Evolutionary conservation across 2,113 vertebrate genomes (phyloP), one percentile per base, ranked within the genome.

Genomic region (Muntiacus muntjak): DNA sequence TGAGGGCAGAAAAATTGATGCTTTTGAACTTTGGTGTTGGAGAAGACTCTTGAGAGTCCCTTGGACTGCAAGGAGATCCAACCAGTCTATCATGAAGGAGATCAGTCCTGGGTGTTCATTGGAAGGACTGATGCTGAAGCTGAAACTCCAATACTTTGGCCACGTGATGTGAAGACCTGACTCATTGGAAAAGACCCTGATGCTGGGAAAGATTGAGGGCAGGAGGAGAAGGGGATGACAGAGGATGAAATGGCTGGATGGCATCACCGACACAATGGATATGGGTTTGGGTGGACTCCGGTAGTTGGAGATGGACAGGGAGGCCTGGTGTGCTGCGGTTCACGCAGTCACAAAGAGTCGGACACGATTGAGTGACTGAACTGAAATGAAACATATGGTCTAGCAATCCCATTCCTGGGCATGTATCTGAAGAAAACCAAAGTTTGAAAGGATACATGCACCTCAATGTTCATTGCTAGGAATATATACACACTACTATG

Each of bases 321-420:
- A n/a, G 62, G 33, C 33, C 62, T 67, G 62, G 62, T 8, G 1
- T 67, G 62, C 33, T 67, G 62, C 0, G 0, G 33, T n/a, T 50
- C 47, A 50, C 14, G 12, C 47, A 50, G 47, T 50, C 3, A 1
- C 47, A 50, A 64, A 67, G 62, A 10, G 33, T n/a, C 7, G 2
- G 62, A n/a, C 16, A n/a, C 1, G 7, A 64, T 7, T 64, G 15
- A 33, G 15, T 0, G 0, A 64, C 14, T 64, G 15, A 64, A n/a
- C 30, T 33, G 14, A 64, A 16, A 30, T 64, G 30, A 33, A 64
- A 28, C 45, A 21, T 81, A 33, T 33, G 28, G 50, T 50, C 28
- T 30, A 19, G 16, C 45, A 81, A 81, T 81, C 78, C 16, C 78
- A 33, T 19, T 81, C 16, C 78, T 81, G 28, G 45, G 28, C 78